These are phyloP conservation scores for Malurus leucopterus DNA, from an alignment of 2,797 vertebrate genomes.

Conservation along the genomic window DNA sequence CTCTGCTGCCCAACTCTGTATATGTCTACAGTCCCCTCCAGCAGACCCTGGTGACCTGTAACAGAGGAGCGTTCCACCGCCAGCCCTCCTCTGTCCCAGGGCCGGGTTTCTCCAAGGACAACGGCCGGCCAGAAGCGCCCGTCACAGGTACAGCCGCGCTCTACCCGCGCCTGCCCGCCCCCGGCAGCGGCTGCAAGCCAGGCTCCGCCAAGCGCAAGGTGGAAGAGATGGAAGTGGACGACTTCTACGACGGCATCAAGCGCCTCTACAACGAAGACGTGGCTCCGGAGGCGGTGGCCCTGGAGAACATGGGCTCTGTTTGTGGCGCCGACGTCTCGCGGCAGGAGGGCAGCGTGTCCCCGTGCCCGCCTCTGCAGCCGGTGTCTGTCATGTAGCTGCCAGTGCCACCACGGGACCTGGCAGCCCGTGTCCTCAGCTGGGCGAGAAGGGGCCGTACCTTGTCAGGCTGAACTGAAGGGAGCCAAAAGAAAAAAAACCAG, in stretches of 20 bases:
- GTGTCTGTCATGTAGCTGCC: conserved; percentile 81
- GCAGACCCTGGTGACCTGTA: conserved; percentile 74
- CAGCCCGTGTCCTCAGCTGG: not conserved
- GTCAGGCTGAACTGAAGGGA: conserved; percentile 75
- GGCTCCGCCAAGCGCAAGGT: conserved; percentile 92
- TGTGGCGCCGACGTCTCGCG: conserved; percentile 71
- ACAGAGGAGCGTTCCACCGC: conserved; percentile 69
- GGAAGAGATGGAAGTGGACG: conserved; percentile 95
- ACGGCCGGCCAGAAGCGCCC: conserved; percentile 72
- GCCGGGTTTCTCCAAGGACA: conserved; percentile 72
- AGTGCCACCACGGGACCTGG: not conserved
- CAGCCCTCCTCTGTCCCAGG: conserved; percentile 76
- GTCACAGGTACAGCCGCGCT: conserved; percentile 63
- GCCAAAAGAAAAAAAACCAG: conserved; percentile 34
- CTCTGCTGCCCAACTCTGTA: conserved; percentile 90
- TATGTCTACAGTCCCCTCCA: conserved; percentile 94
- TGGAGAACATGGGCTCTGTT: conserved; percentile 64
- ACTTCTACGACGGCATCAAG: conserved; percentile 95
- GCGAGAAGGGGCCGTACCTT: conserved; percentile 57
- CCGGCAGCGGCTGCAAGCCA: conserved; percentile 73
- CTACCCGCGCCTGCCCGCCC: conserved; percentile 70
- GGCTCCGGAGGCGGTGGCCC: conserved; percentile 69
- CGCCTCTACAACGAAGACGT: conserved; percentile 92
- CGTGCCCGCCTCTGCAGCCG: conserved; percentile 90
- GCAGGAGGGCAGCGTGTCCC: conserved; percentile 81